Evolutionary conservation across 2,888 invertebrate species (phyloP), one percentile per base, ranked within the genome.

Genomic region (Cordilura impudica): DNA sequence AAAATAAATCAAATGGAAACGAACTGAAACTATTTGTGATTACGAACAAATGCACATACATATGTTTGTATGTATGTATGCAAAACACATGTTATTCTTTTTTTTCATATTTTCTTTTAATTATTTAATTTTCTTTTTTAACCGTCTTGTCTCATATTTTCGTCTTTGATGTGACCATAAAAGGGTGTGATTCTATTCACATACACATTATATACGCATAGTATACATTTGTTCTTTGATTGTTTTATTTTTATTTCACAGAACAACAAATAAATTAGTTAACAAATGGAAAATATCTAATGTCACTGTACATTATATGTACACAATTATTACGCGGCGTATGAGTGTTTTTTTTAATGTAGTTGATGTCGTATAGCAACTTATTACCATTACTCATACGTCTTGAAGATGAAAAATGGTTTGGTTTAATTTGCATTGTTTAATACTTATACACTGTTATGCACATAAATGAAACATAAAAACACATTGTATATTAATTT

Each of bases 111-210:
- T 49, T 21, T 49, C 12, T 19, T 49, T 49, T 21, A 26, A 26
- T 47, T 45, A 35, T 35, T 35, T 29, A 2, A 5, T 29, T 29
- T 4, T 8, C 6, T 63, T 54, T 45, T 12, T 16, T 39, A 5
- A 61, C 54, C 29, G 47, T 53, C 12, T 54, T 61, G 67, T 61
- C 18, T 49, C 26, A 70, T 45, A 66, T 54, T 73, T 78, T 58
- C 67, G 73, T 56, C 39, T 78, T 54, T 66, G 58, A 65, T 65
- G 45, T 70, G 78, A 31, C 74, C 78, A 74, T 66, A 63, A 61
- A 60, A 65, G 74, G 78, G 74, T 71, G 74, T 75, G 78, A 71
- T 71, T 75, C 35, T 69, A 61, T 75, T 69, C 71, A 65, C 60
- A 65, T 35, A 29, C 14, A 58, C 60, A 67, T 61, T 76, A 71